A percentile compares a stretch with the other conserved stretches of the same genome.
Evolutionary conservation across 2,797 vertebrate genomes (phyloP).

Genomic region (Thalassophryne amazonica): DNA sequence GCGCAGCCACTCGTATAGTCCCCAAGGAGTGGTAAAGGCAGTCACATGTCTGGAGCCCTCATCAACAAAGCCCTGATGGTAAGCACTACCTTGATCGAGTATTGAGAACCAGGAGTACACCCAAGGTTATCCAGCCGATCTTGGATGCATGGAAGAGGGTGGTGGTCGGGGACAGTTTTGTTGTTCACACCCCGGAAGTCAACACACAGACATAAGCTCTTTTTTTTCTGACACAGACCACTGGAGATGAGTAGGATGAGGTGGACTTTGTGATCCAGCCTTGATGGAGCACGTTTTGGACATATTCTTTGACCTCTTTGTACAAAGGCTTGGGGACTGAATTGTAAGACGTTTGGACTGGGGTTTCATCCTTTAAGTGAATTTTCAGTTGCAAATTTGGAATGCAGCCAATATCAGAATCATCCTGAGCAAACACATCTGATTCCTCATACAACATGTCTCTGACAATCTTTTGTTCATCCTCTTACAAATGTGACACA

Average conservation of each 20-base stretch:
- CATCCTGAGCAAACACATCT: not conserved
- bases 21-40: too few species aligned
- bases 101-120: not conserved
- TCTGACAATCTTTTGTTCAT: not conserved
- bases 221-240: constrained; percentile 10
- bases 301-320: constrained; percentile 9
- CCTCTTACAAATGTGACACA: constrained; percentile 5
- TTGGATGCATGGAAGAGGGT: not conserved
- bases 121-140: not conserved
- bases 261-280: constrained; percentile 12
- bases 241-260: not conserved
- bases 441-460: constrained; percentile 2
- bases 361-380: not conserved
- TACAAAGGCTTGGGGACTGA: constrained; percentile 15
- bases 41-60: too few species aligned
- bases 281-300: not conserved
- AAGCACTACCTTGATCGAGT: too few species aligned
- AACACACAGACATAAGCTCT: not conserved
- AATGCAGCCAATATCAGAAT: constrained; percentile 10
- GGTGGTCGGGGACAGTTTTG: not conserved
- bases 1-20: too few species aligned
- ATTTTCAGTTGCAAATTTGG: not conserved
- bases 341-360: constrained; percentile 1
- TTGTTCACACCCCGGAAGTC: not conserved
- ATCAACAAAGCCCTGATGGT: too few species aligned